Evolutionary conservation across 2,888 invertebrate species (phyloP), one percentile per base, ranked within the genome.

Genomic region (Pyralis farinalis): DNA sequence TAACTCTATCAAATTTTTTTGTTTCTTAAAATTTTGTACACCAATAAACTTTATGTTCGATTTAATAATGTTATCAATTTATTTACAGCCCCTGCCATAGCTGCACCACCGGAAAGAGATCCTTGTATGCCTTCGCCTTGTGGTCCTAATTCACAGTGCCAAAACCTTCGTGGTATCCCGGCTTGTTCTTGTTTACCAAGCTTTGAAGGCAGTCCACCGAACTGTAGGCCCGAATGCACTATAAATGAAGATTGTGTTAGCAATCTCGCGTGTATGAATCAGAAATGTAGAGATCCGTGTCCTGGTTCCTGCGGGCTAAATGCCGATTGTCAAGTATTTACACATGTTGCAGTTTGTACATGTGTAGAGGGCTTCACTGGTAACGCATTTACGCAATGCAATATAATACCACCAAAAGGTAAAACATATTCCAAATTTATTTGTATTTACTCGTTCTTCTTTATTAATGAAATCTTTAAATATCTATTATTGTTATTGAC

Each of bases 61-160:
- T n/a, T 38, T 39, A 12, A 34, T 42, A 44, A 21, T 49, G 29
- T 21, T 43, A 20, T 20, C 8, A 34, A 44, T 49, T 45, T 40
- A 37, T 39, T 67, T 65, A 49, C 47, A 90, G 88, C 66, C 51
- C 63, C 77, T 51, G 58, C 63, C 38, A 53, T 61, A 47, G 78
- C 76, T n/a, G 43, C 47, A 37, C 47, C 58, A 28, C 62, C 66
- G 40, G 71, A 75, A 49, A 77, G 78, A 51, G 91, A 93, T 68
- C 93, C 93, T 1, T 94, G 94, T 58, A 65, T 91, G 31, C 94
- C 94, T 28, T 93, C 94, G 12, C 93, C 93, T 0, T 94, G 94
- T 67, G 93, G 93, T 34, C 79, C 91, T 4, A 91, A 92, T 66
- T 90, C 92, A 6, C 78, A 90, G 51, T 94, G 94, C 57, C 85